A percentile compares a stretch with the other conserved stretches of the same genome.
Conservation (phyloP, 2,888 invertebrate genomes). For the Leucophenga maculata region DNA sequence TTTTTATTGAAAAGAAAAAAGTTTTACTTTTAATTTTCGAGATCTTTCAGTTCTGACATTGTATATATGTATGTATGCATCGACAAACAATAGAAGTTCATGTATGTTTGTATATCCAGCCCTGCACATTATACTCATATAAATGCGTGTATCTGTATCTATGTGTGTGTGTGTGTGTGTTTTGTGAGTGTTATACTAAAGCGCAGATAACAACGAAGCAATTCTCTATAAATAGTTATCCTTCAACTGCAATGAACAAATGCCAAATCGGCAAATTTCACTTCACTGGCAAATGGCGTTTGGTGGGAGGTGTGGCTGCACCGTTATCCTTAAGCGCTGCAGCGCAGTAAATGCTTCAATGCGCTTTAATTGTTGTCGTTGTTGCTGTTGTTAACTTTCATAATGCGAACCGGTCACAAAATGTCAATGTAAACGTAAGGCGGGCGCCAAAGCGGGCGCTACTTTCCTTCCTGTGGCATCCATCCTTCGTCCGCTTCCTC, state of each 20-base stretch:
- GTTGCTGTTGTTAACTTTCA: conserved; percentile 33
- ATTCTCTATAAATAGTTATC: conserved; percentile 38
- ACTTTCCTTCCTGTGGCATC: background rate
- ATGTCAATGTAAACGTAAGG: conserved; percentile 30
- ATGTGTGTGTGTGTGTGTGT: too few species aligned
- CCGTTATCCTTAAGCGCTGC: background rate
- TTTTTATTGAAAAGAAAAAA: too few species aligned
- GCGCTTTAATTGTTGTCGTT: conserved; percentile 14
- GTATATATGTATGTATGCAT: too few species aligned
- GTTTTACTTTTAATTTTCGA: too few species aligned
- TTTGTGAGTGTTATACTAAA: too few species aligned
- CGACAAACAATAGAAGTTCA: too few species aligned
- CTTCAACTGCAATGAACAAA: conserved; percentile 55
- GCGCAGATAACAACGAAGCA: conserved; percentile 35
- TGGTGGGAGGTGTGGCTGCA: too few species aligned
- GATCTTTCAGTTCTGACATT: too few species aligned
- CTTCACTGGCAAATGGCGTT: background rate
- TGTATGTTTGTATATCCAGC: too few species aligned
- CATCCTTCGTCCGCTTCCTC: too few species aligned
- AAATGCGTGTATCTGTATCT: too few species aligned
- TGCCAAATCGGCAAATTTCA: conserved; percentile 49
- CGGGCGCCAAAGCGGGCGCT: background rate
- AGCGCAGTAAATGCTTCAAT: background rate
- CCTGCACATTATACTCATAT: too few species aligned
- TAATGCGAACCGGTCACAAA: conserved; percentile 39